phyloP scores from a whole-genome alignment of 1,140 invertebrate species.

The Drosophila arizonae region DNA sequence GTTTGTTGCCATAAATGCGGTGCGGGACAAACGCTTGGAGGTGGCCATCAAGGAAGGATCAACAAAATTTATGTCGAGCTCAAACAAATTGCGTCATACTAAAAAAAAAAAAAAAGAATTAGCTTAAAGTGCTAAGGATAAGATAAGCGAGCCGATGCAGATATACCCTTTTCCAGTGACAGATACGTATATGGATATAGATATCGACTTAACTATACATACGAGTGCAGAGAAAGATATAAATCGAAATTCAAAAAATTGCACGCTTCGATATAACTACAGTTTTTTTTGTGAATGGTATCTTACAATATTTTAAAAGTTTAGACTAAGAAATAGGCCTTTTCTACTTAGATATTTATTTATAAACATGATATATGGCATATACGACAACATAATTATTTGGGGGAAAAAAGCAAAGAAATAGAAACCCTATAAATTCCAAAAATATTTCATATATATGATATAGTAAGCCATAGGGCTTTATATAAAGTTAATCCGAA shows the following conservation, averaged over 20 bases:
- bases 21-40: slow-evolving; percentile 28
- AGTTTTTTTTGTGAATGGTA: too few relatives aligned
- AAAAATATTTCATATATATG: too few relatives aligned
- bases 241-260: too few relatives aligned
- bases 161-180: slow-evolving; percentile 12
- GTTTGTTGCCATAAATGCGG: slow-evolving; percentile 39
- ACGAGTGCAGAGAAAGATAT: not conserved
- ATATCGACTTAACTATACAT: not conserved
- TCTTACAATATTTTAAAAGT: too few relatives aligned
- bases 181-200: not conserved
- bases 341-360: too few relatives aligned
- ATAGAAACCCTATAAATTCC: not conserved
- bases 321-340: too few relatives aligned
- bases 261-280: too few relatives aligned
- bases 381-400: too few relatives aligned
- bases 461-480: too few relatives aligned
- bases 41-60: slow-evolving; percentile 60
- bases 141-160: not conserved
- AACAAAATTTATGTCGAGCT: slow-evolving; percentile 69
- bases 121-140: not conserved
- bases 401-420: not conserved
- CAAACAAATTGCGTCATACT: slow-evolving; percentile 45
- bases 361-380: too few relatives aligned
- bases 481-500: too few relatives aligned
- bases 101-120: not conserved